Evolutionary conservation across 2,888 invertebrate species (phyloP), one percentile per base, ranked within the genome.

Genomic region (Abrostola triplasia): DNA sequence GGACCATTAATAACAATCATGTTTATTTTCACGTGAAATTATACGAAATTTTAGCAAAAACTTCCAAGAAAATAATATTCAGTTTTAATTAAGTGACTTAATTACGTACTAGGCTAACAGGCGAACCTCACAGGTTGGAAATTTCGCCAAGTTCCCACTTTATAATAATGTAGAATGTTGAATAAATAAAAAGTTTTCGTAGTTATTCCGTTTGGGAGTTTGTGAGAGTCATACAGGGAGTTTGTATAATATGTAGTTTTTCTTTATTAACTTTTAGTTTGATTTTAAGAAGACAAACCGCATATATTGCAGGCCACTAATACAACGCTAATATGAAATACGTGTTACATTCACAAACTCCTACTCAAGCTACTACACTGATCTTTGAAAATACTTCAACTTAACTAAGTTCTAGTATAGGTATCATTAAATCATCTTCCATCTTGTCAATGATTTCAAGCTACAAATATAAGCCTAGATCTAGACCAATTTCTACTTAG

Each of bases 41-140:
- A 49, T n/a, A 12, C 44, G 2, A 62, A 64, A 50, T 56, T 63
- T 42, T 40, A 42, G 60, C 55, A 42, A 36, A 58, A 73, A 63
- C 55, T 64, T 56, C 51, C 63, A 71, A 76, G 68, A 67, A 70
- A 73, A 69, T 69, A 65, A 67, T 66, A 56, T 68, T 59, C 63
- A 50, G 66, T 74, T 76, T 81, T 81, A 79, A 81, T 81, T 81
- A 81, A 79, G 67, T 66, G 55, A 64, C 67, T 76, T 81, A 74
- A 81, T 80, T 73, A 79, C 66, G 59, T 70, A 68, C 66, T 70
- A 57, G 51, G 64, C 67, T 38, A 35, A 38, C 40, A 49, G 37
- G 42, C 65, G 36, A 36, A 35, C 36, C 35, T 0, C 48, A 9
- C 35, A 10, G 63, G 62, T 68, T 67, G 9, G 54, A 63, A 65